Percentiles rank a stretch among this genome's conserved stretches.
These are phyloP conservation scores for Acanthaster planci DNA, from an alignment of 35 echinoderm and acorn worm species.

Conservation along the genomic window DNA sequence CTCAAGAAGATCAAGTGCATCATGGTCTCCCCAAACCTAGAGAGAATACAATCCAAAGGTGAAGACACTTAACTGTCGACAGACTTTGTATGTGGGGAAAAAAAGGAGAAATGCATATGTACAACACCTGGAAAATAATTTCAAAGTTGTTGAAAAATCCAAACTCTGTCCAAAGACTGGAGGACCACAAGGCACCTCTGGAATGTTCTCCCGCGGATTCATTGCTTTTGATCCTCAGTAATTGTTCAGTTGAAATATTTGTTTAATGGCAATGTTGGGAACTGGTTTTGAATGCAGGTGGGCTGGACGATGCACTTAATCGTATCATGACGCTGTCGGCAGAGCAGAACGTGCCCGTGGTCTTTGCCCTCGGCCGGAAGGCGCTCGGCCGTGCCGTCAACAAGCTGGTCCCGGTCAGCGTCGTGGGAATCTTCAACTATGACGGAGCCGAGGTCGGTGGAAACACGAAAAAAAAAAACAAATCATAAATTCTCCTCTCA, in stretches of 20 bases:
- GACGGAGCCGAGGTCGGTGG: constrained; percentile 91
- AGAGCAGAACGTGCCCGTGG: constrained; percentile 86
- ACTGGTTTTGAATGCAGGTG: constrained; percentile 55
- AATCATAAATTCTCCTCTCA: too few relatives aligned
- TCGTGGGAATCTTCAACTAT: constrained; percentile 95
- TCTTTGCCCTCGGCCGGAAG: constrained; percentile 91
- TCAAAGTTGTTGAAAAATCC: too few relatives aligned
- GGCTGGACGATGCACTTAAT: constrained; percentile 87
- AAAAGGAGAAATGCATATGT: too few relatives aligned
- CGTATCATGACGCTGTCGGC: constrained; percentile 64
- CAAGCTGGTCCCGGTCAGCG: constrained; percentile 98
- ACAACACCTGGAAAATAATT: too few relatives aligned
- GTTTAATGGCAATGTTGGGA: too few relatives aligned
- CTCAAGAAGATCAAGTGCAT: constrained; percentile 95
- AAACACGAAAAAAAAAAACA: neutral
- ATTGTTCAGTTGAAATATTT: too few relatives aligned
- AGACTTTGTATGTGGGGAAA: too few relatives aligned
- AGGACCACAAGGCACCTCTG: too few relatives aligned
- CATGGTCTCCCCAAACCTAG: constrained; percentile 88
- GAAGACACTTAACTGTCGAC: neutral
- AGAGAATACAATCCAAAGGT: constrained; percentile 98
- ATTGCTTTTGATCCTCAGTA: too few relatives aligned
- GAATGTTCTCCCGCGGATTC: too few relatives aligned
- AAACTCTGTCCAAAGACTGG: too few relatives aligned
- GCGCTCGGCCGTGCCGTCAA: constrained; percentile 95